These are phyloP conservation scores for Beroe forskalii DNA, from an alignment of 37 sponge, comb jelly and placozoan genomes.

Conservation along the genomic window DNA sequence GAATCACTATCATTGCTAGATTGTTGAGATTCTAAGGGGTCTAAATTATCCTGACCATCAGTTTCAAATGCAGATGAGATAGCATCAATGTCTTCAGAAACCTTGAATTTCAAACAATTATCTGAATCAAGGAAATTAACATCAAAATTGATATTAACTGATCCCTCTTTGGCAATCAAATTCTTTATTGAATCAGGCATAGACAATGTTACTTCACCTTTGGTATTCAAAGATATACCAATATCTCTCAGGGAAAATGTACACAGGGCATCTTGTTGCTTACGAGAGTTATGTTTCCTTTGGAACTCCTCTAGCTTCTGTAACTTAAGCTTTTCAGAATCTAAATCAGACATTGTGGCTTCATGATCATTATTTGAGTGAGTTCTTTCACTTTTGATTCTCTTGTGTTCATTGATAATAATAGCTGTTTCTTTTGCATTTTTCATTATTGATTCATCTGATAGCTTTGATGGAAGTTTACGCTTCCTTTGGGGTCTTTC, in stretches of 20 bases:
- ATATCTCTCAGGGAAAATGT: conserved; percentile 26
- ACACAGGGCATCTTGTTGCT: not conserved
- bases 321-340: not conserved
- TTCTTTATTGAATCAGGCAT: conserved; percentile 30
- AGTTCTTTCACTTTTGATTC: not conserved
- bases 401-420: not conserved
- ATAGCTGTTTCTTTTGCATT: not conserved
- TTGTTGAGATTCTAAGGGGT: not conserved
- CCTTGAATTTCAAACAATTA: conserved; percentile 29
- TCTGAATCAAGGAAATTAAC: not conserved
- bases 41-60: not conserved
- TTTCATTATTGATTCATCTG: not conserved
- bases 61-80: not conserved
- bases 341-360: not conserved
- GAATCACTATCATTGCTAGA: not conserved
- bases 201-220: conserved; percentile 28
- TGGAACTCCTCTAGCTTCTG: not conserved
- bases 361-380: not conserved
- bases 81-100: not conserved
- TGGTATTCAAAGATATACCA: conserved; percentile 23
- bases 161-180: not conserved
- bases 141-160: conserved; percentile 32
- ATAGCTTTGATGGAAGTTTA: not conserved
- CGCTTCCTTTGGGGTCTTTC: conserved; percentile 23
- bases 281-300: no score